Evolutionary conservation across 2,113 vertebrate species (phyloP).

Genomic region (Dromaius novaehollandiae): DNA sequence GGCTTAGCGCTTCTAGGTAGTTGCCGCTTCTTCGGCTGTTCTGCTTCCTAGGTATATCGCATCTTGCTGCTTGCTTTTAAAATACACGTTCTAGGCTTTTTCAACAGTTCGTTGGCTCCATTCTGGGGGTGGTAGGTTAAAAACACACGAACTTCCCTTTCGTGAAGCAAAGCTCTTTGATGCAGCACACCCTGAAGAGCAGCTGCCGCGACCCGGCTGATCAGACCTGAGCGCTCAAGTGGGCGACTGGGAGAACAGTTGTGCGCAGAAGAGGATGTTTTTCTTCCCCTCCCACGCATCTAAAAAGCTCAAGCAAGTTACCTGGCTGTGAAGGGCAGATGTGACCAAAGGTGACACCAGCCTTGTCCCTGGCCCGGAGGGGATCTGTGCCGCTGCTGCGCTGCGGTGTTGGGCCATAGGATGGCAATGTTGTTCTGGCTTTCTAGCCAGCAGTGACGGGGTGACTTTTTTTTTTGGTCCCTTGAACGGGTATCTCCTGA

Average conservation of each 20-base stretch:
- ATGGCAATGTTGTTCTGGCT: conserved; percentile 42
- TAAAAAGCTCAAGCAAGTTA: not conserved
- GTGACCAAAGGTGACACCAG: too few species aligned
- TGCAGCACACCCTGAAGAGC: rapidly evolving
- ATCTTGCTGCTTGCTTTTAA: not conserved
- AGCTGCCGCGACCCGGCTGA: rapidly evolving
- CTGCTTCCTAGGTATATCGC: not conserved
- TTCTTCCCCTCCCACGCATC: rapidly evolving
- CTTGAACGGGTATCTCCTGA: not conserved
- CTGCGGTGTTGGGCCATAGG: not conserved
- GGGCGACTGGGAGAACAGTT: not conserved
- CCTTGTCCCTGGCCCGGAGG: too few species aligned
- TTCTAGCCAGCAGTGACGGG: not conserved
- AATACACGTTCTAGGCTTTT: not conserved
- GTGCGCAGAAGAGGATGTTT: not conserved
- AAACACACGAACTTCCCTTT: not conserved
- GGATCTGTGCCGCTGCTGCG: not conserved
- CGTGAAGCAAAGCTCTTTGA: rapidly evolving
- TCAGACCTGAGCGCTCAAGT: not conserved
- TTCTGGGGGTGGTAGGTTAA: rapidly evolving
- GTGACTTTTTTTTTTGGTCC: too few species aligned
- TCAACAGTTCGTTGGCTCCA: rapidly evolving
- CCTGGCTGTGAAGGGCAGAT: not conserved
- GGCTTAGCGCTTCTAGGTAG: not conserved
- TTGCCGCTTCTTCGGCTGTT: not conserved